Base-by-base conservation (phyloP, 2,113 vertebrate species). In the Burhinus bistriatus region DNA sequence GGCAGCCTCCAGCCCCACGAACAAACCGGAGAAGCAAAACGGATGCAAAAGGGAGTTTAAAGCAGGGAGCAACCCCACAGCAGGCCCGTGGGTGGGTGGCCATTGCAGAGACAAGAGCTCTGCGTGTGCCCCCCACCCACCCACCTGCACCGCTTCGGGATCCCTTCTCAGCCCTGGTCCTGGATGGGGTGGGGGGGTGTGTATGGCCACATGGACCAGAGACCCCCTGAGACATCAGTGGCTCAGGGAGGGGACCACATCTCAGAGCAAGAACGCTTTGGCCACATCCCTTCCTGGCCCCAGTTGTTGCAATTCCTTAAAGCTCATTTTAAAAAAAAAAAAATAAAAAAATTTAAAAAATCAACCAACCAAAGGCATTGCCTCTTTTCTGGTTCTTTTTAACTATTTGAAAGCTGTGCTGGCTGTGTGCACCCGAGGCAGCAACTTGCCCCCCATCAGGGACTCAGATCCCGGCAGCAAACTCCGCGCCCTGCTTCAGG, bases 361-460 rank as follows among this genome's bases (percentile, higher is more conserved):
- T 51, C 22, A 51, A 51, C 23, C 30, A 70, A 27, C 27, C 7
- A 9, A 18, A 75, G n/a, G 13, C 23, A 18, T 7, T 52, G 20
- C 9, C 6, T 22, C 5, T 49, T 38, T n/a, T 23, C 21, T 13
- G 9, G 9, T 47, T 9, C 29, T 9, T 51, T 61, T 45, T 81
- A 27, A 51, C 51, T 4, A 2, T 32, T 19, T 16, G 25, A 25
- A 23, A 32, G 29, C 79, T 1, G 1, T 15, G 36, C 18, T 1
- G 3, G 32, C 58, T 25, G 49, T 1, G 11, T 12, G 7, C 32
- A 27, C 4, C 68, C 1, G 0, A 18, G 34, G 59, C 49, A 68
- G 49, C 3, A 1, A 7, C 68, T 22, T 0, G 2, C 4, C 52
- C 38, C 12, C 1, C 0, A 25, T 2, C 2, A 0, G 45, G 19